Evolutionary conservation across 2,797 vertebrate genomes (phyloP).

Genomic region (Kryptopterus vitreolus): DNA sequence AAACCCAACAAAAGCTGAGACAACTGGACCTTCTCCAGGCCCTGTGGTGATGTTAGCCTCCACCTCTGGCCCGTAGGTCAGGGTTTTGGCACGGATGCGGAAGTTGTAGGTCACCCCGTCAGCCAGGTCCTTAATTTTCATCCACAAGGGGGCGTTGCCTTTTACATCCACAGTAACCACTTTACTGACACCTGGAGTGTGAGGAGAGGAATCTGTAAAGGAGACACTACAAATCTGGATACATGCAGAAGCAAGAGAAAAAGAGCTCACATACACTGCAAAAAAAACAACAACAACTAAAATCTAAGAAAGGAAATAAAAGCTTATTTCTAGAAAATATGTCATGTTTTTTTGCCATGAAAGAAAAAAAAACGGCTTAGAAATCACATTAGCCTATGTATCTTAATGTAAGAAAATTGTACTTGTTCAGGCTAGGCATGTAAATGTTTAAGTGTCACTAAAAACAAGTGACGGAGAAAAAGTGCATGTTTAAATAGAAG

Average conservation of each 20-base stretch:
- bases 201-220: constrained; percentile 79
- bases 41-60: constrained; percentile 97
- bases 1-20: not conserved
- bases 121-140: constrained; percentile 94
- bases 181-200: constrained; percentile 93
- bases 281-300: too few relatives aligned
- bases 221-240: constrained; percentile 77
- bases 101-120: constrained; percentile 94
- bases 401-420: too few relatives aligned
- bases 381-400: too few relatives aligned
- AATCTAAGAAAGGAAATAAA: too few relatives aligned
- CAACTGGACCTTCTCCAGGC: constrained; percentile 88
- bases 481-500: too few relatives aligned
- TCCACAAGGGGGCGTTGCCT: constrained; percentile 87
- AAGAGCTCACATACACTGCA: constrained; percentile 28
- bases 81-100: constrained; percentile 90
- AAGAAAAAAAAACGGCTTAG: too few relatives aligned
- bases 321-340: too few relatives aligned
- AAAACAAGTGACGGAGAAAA: too few relatives aligned
- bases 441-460: too few relatives aligned
- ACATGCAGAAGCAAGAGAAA: constrained; percentile 63
- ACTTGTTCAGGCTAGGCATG: too few relatives aligned
- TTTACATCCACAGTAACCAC: constrained; percentile 98
- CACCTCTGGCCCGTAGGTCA: constrained; percentile 89
- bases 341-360: too few relatives aligned